Evolutionary conservation across 2,888 invertebrate species (phyloP).

Genomic region (Sarcophaga caerulescens): DNA sequence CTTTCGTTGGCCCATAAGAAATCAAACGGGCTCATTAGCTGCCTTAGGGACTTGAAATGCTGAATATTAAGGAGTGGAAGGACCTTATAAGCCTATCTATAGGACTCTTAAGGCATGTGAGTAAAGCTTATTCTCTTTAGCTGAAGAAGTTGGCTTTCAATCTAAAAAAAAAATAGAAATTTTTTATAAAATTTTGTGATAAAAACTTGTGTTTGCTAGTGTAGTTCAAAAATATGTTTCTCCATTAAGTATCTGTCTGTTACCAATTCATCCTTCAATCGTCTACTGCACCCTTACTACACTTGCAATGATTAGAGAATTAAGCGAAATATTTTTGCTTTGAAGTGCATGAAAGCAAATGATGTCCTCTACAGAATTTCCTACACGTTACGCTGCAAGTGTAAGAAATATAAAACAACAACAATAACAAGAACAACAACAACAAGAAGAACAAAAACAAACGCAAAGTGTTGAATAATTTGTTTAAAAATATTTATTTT

Average conservation of each 20-base stretch:
- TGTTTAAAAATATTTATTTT: slow-evolving; percentile 77
- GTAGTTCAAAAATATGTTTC: no score
- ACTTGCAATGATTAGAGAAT: not conserved
- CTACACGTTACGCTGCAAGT: slow-evolving; percentile 54
- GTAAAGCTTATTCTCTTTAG: no score
- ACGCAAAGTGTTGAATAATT: slow-evolving; percentile 79
- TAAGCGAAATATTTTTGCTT: not conserved
- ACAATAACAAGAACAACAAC: not conserved
- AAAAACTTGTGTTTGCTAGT: no score
- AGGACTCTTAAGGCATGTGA: no score
- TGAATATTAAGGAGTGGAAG: no score
- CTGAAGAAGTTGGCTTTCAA: no score
- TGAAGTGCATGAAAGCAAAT: slow-evolving; percentile 15
- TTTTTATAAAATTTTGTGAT: no score
- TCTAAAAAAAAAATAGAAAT: no score
- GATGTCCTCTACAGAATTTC: slow-evolving; percentile 52
- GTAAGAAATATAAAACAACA: slow-evolving; percentile 38
- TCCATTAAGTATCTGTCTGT: not conserved
- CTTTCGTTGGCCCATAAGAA: no score
- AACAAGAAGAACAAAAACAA: slow-evolving; percentile 58
- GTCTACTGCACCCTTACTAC: not conserved
- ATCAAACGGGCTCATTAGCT: no score
- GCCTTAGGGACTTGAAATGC: no score
- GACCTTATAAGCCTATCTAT: no score
- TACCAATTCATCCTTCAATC: not conserved